Evolutionary conservation across 2,888 invertebrate species (phyloP), one percentile per base, ranked within the genome.

Genomic region (Sussaba pulchella): DNA sequence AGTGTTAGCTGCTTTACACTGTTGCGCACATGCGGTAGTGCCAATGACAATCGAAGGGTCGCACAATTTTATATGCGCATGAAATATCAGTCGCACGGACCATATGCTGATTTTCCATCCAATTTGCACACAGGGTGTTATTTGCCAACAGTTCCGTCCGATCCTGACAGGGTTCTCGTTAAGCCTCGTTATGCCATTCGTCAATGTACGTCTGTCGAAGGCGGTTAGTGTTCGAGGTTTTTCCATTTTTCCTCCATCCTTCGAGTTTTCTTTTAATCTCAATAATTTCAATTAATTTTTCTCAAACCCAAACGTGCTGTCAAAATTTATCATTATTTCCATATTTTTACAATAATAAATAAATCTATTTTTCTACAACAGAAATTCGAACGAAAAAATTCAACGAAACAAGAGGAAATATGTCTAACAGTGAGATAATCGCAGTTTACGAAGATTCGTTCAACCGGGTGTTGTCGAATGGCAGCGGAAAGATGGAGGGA

Each of bases 71-170:
- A 45, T 70, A 78, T 77, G 61, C 45, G 59, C 59, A 63, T 71
- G 63, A 73, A 77, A 77, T 64, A 82, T 70, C 24, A 50, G 70
- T 74, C 73, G 74, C 80, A 39, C 63, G 36, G 79, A 73, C 64
- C 77, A 67, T 45, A 54, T 70, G 77, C 39, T 31, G 17, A n/a
- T 41, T 39, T 39, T 17, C 72, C 17, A 26, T 73, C 57, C 24
- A 70, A 59, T 73, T 77, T 80, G 57, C 73, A 66, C 81, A 74
- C 64, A 81, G 81, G 73, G 81, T 66, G 73, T 45, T 66, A 73
- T 81, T 81, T 77, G 59, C 73, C 69, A 70, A 31, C 50, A 50
- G 43, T 57, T 67, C 10, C 12, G 59, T 64, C 45, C 59, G 36
- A 67, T 61, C 54, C 21, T n/a, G 24, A 41, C 54, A 52, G 50